Conservation (phyloP, 1,140 invertebrate species). For the Lordiphosa clarofinis region DNA sequence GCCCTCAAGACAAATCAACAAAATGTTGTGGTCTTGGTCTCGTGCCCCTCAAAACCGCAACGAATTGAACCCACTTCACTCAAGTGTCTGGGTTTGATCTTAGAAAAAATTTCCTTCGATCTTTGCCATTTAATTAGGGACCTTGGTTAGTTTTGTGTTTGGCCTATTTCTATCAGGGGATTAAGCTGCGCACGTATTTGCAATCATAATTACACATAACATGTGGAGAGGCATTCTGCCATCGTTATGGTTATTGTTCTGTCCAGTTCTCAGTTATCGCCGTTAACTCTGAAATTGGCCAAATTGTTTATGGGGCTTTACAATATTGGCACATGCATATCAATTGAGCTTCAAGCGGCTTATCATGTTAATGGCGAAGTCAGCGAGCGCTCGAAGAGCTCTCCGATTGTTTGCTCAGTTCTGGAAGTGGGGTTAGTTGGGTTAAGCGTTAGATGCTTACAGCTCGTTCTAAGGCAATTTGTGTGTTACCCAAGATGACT, state of each 20-base stretch:
- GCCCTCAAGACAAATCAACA: conserved; percentile 11
- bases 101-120: conserved; percentile 8
- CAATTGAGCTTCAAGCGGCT: no score
- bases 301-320: conserved; percentile 23
- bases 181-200: conserved; percentile 14
- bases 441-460: no score
- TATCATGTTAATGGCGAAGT: no score
- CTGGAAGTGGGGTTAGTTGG: no score
- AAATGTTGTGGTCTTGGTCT: conserved; percentile 8
- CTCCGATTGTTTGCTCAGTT: no score
- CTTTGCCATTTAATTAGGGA: conserved; percentile 45
- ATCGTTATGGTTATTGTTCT: conserved; percentile 20
- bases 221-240: no score
- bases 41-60: conserved; percentile 14
- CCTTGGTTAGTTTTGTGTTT: conserved; percentile 17
- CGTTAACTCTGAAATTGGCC: conserved; percentile 25
- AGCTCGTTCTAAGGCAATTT: no score
- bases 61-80: neutral
- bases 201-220: neutral
- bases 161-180: conserved; percentile 10
- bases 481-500: no score
- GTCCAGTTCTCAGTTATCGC: conserved; percentile 3
- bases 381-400: no score
- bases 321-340: no score
- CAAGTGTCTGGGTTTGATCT: conserved; percentile 12